Evolutionary conservation across 2,797 vertebrate species (phyloP).

Genomic region (Schizopygopsis pylzovi): DNA sequence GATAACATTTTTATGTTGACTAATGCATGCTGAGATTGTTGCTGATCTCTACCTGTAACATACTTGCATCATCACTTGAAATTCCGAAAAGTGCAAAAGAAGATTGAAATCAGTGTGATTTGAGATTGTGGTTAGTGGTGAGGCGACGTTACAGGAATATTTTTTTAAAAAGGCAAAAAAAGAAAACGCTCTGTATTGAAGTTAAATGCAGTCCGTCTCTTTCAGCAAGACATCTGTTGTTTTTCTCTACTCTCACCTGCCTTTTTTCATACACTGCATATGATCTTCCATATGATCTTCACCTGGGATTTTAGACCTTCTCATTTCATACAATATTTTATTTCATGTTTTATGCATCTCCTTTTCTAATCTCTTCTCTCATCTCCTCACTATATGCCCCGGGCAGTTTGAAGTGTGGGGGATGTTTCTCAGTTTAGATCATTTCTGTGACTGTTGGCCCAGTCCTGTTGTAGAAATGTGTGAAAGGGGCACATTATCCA

Average conservation of each 20-base stretch:
- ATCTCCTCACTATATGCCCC: not conserved
- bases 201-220: not conserved
- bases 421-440: constrained; percentile 5
- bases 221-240: not conserved
- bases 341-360: constrained; percentile 35
- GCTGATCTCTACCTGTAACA: not conserved
- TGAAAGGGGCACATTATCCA: not conserved
- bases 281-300: not conserved
- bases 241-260: not conserved
- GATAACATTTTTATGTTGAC: not conserved
- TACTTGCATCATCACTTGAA: not conserved
- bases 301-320: not conserved
- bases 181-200: not conserved
- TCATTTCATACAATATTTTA: constrained; percentile 7
- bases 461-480: not conserved
- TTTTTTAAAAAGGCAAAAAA: not conserved
- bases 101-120: not conserved
- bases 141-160: not conserved
- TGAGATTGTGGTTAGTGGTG: not conserved
- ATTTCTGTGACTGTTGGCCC: not conserved
- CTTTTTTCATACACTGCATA: not conserved
- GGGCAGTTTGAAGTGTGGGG: constrained; percentile 16
- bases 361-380: not conserved
- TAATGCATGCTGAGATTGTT: not conserved
- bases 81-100: not conserved